A percentile compares a stretch with the other conserved stretches of the same genome.
Evolutionary conservation across 2,113 vertebrate genomes (phyloP).

Genomic region (Passer domesticus): DNA sequence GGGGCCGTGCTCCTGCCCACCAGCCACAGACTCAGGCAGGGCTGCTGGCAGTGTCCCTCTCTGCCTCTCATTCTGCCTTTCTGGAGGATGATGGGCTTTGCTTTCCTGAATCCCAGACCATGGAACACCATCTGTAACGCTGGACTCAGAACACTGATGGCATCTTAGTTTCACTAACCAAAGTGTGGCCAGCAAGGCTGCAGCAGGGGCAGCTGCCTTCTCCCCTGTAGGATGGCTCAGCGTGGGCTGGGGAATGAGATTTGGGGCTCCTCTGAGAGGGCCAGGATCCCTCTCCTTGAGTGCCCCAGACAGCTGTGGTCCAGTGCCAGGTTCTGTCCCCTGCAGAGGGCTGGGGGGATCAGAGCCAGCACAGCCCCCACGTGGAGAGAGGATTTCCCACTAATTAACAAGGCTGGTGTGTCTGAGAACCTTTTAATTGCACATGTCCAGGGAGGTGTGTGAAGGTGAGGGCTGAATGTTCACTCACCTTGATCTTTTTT

Average conservation of each 20-base stretch:
- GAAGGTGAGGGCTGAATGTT: not conserved
- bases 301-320: not conserved
- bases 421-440: not conserved
- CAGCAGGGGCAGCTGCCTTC: not conserved
- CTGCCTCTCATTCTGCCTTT: not conserved
- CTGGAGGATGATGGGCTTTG: not conserved
- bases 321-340: not conserved
- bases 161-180: fast-evolving
- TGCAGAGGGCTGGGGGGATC: not conserved
- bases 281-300: not conserved
- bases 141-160: not conserved
- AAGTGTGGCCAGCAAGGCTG: not conserved
- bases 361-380: not conserved
- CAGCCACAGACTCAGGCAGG: not conserved
- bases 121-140: not conserved
- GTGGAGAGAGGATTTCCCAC: not conserved
- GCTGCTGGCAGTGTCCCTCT: not conserved
- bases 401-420: not conserved
- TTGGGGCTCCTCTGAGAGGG: not conserved
- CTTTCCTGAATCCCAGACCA: not conserved
- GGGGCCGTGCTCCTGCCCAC: not conserved
- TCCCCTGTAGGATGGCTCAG: not conserved
- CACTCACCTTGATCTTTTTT: not conserved
- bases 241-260: fast-evolving
- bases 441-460: not conserved